Evolutionary conservation across 2,888 invertebrate genomes (phyloP).

Genomic region (Arenicola marina): DNA sequence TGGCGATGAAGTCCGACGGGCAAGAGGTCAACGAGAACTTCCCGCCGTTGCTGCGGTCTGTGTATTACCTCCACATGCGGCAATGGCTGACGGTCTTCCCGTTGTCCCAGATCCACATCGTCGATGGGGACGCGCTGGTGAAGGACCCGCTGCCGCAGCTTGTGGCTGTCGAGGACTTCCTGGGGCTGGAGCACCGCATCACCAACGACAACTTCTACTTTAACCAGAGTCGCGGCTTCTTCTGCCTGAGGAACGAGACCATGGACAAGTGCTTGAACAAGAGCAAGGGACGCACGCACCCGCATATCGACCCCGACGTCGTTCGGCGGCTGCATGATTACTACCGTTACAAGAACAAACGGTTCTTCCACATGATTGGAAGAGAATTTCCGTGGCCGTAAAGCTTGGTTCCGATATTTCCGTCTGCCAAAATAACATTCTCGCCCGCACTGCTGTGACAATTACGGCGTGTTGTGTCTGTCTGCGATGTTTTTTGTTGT

Average conservation of each 20-base stretch:
- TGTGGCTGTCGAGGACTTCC: conserved; percentile 50
- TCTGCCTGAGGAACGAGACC: conserved; percentile 69
- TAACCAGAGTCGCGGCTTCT: conserved; percentile 95
- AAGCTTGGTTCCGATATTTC: no score
- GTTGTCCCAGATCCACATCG: conserved; percentile 86
- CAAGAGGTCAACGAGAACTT: conserved; percentile 8
- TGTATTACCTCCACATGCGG: conserved; percentile 73
- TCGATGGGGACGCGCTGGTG: conserved; percentile 68
- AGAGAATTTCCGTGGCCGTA: conserved; percentile 93
- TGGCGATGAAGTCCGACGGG: conserved; percentile 45
- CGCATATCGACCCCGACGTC: conserved; percentile 78
- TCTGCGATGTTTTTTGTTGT: no score
- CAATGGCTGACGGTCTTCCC: conserved; percentile 92
- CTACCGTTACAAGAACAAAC: conserved; percentile 46
- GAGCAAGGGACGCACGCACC: conserved; percentile 84
- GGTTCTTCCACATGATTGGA: conserved; percentile 77
- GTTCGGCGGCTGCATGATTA: conserved; percentile 41
- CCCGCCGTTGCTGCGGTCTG: conserved; percentile 51
- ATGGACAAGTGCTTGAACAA: conserved; percentile 86
- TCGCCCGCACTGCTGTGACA: no score
- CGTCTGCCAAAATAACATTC: no score
- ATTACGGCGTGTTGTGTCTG: no score
- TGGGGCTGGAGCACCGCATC: conserved; percentile 46
- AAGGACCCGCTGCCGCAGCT: conserved; percentile 49
- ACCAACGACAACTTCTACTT: conserved; percentile 84